phyloP scores from a whole-genome alignment of 2,888 invertebrate genomes.

The Corbicula japonica region DNA sequence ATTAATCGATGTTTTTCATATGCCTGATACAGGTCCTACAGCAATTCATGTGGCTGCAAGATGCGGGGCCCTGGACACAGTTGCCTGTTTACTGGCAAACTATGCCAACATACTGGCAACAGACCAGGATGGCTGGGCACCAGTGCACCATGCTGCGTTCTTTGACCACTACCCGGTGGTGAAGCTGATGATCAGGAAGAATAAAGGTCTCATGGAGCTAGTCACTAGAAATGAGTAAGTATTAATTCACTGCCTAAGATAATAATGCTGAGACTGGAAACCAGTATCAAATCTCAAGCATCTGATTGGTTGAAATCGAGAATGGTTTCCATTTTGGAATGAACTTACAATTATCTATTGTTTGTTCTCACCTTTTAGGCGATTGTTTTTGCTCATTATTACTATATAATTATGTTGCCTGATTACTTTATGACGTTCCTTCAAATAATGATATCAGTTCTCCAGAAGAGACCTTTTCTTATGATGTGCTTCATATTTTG shows the following conservation, averaged over 20 bases:
- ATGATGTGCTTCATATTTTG: too few species aligned
- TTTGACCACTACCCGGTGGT: constrained; percentile 85
- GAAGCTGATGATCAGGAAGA: constrained; percentile 82
- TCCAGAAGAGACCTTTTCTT: too few species aligned
- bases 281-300: too few species aligned
- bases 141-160: constrained; percentile 86
- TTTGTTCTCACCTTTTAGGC: too few species aligned
- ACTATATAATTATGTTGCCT: too few species aligned
- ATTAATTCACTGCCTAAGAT: not conserved
- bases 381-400: too few species aligned
- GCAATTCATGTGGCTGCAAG: constrained; percentile 85
- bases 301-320: too few species aligned
- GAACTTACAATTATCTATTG: too few species aligned
- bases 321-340: too few species aligned
- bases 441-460: too few species aligned
- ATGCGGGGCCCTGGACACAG: constrained; percentile 85
- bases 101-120: constrained; percentile 82
- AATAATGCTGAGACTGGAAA: too few species aligned
- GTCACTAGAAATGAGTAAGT: constrained; percentile 85
- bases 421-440: too few species aligned
- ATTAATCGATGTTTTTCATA: not conserved
- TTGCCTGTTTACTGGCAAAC: constrained; percentile 84
- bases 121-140: constrained; percentile 86
- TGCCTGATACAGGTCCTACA: constrained; percentile 85
- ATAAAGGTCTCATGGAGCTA: constrained; percentile 83